Evolutionary conservation across 2,113 vertebrate species (phyloP), one percentile per base, ranked within the genome.

Genomic region (Arenaria interpres): DNA sequence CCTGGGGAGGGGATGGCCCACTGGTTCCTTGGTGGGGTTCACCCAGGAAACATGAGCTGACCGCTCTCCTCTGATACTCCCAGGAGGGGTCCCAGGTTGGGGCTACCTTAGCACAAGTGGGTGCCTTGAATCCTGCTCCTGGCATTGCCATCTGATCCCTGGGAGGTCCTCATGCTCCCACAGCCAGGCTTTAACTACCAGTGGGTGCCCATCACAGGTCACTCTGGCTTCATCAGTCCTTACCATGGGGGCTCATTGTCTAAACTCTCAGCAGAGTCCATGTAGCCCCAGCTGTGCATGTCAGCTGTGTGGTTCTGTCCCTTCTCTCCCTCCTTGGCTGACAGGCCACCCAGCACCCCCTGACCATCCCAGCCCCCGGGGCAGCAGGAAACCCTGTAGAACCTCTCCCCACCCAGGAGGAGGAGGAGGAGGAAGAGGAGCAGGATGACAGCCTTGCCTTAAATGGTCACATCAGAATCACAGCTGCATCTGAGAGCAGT

Each of bases 311-410:
- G 54, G 57, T 39, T 45, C 35, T 50, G 18, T 62, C 16, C 35
- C 45, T 50, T 74, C n/a, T 27, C 6, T 71, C 8, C 27, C 35
- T 5, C 24, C n/a, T n/a, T 17, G 8, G 7, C 35, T 14, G 11
- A 11, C 22, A 60, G 32, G 28, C 28, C 7, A 21, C n/a, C 14
- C 2, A 2, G 9, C 16, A 16, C 6, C 24, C 6, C 2, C 2
- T 24, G 23, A 17, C 30, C 2, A 0, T 21, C 15, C 45, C 9
- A 14, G 37, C 11, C n/a, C 41, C 39, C 1, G 2, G 23, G 24
- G 14, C 39, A 81, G 57, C 48, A 64, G 53, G 60, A 62, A 50
- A 30, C 41, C 45, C 60, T 64, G 16, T n/a, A 46, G 75, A 59
- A 57, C 7, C 32, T 66, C 63, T 50, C 37, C 69, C 19, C 13